These are phyloP conservation scores for Lethenteron camtschaticum DNA, from an alignment of 2,113 vertebrate genomes.

Conservation along the genomic window DNA sequence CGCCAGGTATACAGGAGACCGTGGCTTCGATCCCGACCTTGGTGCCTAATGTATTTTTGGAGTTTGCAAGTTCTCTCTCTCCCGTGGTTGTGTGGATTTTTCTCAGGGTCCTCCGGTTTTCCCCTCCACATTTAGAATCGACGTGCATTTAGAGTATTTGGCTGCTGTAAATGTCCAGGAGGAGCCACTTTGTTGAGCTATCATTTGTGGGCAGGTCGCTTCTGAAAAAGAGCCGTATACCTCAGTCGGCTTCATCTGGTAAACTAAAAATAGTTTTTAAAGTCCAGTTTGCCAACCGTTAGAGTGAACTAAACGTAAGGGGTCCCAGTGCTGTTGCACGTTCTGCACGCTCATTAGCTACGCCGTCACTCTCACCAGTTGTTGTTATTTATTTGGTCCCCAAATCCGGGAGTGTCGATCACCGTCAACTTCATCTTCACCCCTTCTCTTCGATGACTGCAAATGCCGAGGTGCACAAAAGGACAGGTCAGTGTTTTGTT, in stretches of 20 bases:
- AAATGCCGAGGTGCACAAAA: not conserved
- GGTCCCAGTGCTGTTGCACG: not conserved
- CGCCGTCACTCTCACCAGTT: conserved; percentile 45
- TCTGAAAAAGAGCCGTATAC: too few species aligned
- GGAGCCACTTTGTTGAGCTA: too few species aligned
- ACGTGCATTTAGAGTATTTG: too few species aligned
- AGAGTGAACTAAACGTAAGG: conserved; percentile 54
- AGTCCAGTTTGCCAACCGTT: conserved; percentile 27
- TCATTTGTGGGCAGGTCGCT: too few species aligned
- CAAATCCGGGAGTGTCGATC: conserved; percentile 83
- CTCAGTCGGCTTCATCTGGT: not conserved
- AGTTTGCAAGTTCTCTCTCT: too few species aligned
- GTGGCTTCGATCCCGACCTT: too few species aligned
- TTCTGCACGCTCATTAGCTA: not conserved
- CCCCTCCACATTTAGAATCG: too few species aligned
- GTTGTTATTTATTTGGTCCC: conserved; percentile 97
- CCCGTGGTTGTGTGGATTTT: too few species aligned
- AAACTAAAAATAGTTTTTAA: not conserved
- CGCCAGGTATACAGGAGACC: too few species aligned
- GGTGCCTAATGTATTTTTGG: too few species aligned
- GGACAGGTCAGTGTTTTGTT: accelerated
- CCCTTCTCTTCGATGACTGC: conserved; percentile 83
- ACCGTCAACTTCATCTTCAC: conserved; percentile 93
- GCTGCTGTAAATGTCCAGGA: too few species aligned
- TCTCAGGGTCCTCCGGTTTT: too few species aligned